phyloP scores from a whole-genome alignment of 92 coral and sea anemone species.

The Diadumene lineata region DNA sequence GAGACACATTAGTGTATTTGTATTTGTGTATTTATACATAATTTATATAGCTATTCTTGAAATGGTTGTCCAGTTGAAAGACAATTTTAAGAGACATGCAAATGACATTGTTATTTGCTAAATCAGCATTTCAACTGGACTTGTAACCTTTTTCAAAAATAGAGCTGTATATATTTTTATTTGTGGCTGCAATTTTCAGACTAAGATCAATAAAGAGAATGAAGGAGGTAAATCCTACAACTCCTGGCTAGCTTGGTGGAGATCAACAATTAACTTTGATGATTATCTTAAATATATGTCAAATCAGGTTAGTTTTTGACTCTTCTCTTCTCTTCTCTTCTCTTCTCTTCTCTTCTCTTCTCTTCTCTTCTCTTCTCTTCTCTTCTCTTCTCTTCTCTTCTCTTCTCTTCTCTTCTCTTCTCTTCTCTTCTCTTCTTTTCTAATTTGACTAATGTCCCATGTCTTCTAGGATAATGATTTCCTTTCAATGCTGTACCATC shows the following conservation, averaged over 20 bases:
- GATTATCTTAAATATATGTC: slow-evolving; percentile 89
- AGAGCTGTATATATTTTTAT: too few relatives aligned
- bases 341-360: not conserved
- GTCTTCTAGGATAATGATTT: slow-evolving; percentile 84
- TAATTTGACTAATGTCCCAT: not conserved
- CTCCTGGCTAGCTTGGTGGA: slow-evolving; percentile 99
- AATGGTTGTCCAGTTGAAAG: too few relatives aligned
- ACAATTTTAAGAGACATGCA: too few relatives aligned
- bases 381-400: not conserved
- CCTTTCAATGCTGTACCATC: slow-evolving; percentile 84
- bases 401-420: not conserved
- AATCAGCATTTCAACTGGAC: too few relatives aligned
- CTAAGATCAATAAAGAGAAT: slow-evolving; percentile 65
- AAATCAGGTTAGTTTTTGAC: slow-evolving; percentile 66
- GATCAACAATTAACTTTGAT: slow-evolving; percentile 86
- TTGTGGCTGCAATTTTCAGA: too few relatives aligned
- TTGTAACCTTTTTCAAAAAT: too few relatives aligned
- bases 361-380: not conserved
- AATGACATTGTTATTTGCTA: too few relatives aligned
- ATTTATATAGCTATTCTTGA: too few relatives aligned
- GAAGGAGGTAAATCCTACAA: slow-evolving; percentile 86
- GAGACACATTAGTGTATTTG: too few relatives aligned
- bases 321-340: slow-evolving; percentile 1
- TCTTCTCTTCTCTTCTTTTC: not conserved
- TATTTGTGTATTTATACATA: too few relatives aligned